Evolutionary conservation across 2,797 vertebrate species (phyloP), one percentile per base, ranked within the genome.

Genomic region (Ctenopoma kingsleyae): DNA sequence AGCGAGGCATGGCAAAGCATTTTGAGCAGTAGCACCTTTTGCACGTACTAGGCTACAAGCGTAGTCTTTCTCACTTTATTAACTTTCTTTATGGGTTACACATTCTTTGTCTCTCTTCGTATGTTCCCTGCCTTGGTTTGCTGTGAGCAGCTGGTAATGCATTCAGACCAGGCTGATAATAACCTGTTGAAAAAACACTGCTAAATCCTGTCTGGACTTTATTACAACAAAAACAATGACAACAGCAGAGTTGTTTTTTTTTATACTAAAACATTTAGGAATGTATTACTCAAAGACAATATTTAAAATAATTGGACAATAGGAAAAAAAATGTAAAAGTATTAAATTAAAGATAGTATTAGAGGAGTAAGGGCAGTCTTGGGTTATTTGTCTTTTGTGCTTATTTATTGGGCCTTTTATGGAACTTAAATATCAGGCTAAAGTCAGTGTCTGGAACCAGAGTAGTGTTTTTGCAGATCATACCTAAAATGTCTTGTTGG

Each of bases 1-100:
- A 62, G 19, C 27, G 50, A 71, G 61, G 52, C 55, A 52, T 71
- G 51, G 82, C 71, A 41, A 50, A 68, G 76, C 67, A 49, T 67
- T 78, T 40, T 43, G 40, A 58, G 36, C 49, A 20, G 30, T 13
- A 7, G 30, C 38, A 49, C 47, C 43, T 36, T 65, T 74, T 57
- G 55, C 63, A 59, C n/a, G 2, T 53, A 41, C 23, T 35, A 47
- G 38, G 59, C 43, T 52, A 16, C 16, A 64, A 41, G 47, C 38
- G 23, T 20, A 4, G 40, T 63, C 30, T 27, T 36, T 55, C 25
- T 5, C 40, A 3, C 8, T 19, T 44, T 44, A 10, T 19, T 44
- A 19, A 9, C 17, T 2, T 19, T 19, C 59, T 50, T 36, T 55
- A 38, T 41, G 15, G 54, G 19, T 70, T 23, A n/a, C 11, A 25